Conservation (phyloP, 2,797 vertebrate species). For the Poecilia velifera region DNA sequence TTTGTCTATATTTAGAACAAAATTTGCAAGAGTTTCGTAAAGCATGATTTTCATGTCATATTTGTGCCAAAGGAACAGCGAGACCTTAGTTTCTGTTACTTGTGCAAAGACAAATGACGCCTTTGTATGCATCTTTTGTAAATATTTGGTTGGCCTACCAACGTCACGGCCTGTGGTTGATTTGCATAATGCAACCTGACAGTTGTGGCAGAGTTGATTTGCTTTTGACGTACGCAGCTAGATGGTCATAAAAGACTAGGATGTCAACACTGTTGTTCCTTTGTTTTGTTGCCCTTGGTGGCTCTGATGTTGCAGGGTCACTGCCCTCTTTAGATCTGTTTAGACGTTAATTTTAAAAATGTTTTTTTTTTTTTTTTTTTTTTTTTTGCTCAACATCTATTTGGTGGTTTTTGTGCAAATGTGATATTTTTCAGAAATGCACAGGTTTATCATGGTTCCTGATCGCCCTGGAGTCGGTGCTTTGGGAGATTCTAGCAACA, state of each 20-base stretch:
- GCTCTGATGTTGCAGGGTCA: constrained; percentile 9
- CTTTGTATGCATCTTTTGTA: constrained; percentile 22
- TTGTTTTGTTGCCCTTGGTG: constrained; percentile 27
- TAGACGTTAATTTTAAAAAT: not conserved
- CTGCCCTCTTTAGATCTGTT: not conserved
- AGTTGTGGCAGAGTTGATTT: constrained; percentile 23
- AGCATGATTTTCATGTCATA: not conserved
- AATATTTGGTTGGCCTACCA: constrained; percentile 26
- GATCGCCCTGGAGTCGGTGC: not conserved
- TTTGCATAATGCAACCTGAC: constrained; percentile 25
- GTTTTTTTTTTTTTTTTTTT: not conserved
- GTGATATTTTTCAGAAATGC: not conserved
- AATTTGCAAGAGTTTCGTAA: not conserved
- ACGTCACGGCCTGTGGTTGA: constrained; percentile 5
- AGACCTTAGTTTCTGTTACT: not conserved
- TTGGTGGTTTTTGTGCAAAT: constrained; percentile 12
- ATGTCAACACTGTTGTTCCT: constrained; percentile 31
- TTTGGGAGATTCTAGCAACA: not conserved
- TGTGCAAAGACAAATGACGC: not conserved
- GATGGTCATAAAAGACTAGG: constrained; percentile 30
- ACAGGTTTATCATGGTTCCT: constrained; percentile 11
- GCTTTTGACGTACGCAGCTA: constrained; percentile 21
- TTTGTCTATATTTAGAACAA: not conserved
- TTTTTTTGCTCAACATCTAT: constrained; percentile 4
- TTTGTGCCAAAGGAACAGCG: not conserved